Conservation (phyloP, 2,113 vertebrate genomes). For the Odobenus rosmarus region DNA sequence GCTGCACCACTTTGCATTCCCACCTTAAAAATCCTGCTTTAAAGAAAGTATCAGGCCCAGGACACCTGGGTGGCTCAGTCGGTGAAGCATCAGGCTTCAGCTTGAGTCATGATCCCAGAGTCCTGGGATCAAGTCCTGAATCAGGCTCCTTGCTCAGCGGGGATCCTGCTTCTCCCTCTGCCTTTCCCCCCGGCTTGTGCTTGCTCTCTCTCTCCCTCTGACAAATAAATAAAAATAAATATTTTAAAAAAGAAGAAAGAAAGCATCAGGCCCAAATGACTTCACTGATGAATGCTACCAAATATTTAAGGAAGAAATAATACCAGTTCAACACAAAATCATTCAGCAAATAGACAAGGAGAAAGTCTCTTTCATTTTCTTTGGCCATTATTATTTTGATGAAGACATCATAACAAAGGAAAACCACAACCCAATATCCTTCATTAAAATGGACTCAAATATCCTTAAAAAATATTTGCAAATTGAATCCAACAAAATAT, state of each 20-base stretch:
- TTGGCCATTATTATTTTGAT: neutral
- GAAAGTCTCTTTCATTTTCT: neutral
- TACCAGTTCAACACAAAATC: neutral
- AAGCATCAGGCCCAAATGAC: neutral
- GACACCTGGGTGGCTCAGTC: too few relatives aligned
- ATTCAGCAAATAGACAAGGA: neutral
- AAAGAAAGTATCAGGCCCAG: neutral
- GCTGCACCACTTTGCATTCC: neutral
- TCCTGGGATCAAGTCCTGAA: too few relatives aligned
- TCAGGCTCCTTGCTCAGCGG: too few relatives aligned
- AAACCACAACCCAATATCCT: neutral
- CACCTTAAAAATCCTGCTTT: neutral
- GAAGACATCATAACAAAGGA: neutral
- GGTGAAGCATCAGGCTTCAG: too few relatives aligned
- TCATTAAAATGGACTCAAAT: neutral
- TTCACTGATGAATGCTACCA: neutral
- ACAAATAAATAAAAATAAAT: too few relatives aligned
- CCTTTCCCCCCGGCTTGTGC: too few relatives aligned
- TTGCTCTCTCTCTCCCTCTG: too few relatives aligned
- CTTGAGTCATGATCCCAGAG: too few relatives aligned
- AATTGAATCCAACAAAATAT: neutral
- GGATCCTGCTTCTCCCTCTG: too few relatives aligned
- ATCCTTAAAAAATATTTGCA: neutral
- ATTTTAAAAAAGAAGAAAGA: too few relatives aligned
- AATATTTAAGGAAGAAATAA: neutral